Evolutionary conservation across 2,113 vertebrate genomes (phyloP).

Genomic region (Aptenodytes forsteri): DNA sequence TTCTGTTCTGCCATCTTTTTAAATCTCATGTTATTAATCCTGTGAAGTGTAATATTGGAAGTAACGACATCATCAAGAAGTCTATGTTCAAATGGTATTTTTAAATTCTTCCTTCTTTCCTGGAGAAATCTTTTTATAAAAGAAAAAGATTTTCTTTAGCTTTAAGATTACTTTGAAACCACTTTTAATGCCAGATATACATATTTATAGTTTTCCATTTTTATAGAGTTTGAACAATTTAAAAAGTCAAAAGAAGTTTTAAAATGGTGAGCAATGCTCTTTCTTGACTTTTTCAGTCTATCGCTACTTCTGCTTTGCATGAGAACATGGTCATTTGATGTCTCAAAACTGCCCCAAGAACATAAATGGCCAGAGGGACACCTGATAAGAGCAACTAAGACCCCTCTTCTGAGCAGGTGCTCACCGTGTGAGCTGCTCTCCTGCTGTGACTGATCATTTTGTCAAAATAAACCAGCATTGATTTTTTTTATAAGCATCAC

Average conservation of each 20-base stretch:
- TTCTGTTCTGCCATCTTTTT: not conserved
- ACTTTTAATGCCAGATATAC: not conserved
- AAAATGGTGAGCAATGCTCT: not conserved
- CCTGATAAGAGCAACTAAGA: not conserved
- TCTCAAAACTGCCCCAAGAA: not conserved
- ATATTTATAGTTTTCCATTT: not conserved
- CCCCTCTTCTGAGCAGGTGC: not conserved
- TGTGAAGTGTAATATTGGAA: not conserved
- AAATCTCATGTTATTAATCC: not conserved
- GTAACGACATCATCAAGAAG: not conserved
- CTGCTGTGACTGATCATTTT: not conserved
- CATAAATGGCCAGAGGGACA: not conserved
- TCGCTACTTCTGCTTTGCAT: not conserved
- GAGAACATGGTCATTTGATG: not conserved
- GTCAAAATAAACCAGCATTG: not conserved
- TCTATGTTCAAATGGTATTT: not conserved
- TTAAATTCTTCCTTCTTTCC: not conserved
- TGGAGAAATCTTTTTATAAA: not conserved
- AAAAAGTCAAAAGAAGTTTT: not conserved
- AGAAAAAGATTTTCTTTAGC: not conserved
- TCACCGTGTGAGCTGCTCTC: not conserved
- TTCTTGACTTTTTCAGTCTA: not conserved
- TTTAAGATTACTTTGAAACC: not conserved
- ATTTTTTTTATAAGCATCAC: not conserved
- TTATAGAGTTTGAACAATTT: not conserved